Evolutionary conservation across 1,140 invertebrate species (phyloP).

Genomic region (Sarcophaga peregrina): DNA sequence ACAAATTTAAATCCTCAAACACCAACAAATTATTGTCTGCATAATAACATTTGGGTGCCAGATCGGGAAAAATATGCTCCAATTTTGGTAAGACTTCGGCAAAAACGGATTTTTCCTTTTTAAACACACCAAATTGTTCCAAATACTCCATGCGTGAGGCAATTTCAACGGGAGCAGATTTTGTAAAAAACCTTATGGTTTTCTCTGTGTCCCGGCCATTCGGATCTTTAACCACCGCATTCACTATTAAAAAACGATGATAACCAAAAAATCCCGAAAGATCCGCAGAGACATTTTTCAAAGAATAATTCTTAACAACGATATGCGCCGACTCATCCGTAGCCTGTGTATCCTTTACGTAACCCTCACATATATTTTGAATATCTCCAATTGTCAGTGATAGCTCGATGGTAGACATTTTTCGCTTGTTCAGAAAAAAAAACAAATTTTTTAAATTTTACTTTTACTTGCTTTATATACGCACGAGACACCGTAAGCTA

Average conservation of each 20-base stretch:
- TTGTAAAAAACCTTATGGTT: constrained; percentile 68
- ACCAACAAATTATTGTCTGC: constrained; percentile 66
- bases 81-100: constrained; percentile 65
- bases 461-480: no score
- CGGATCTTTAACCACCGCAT: constrained; percentile 44
- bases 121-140: constrained; percentile 67
- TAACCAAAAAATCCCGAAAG: constrained; percentile 69
- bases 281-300: constrained; percentile 54
- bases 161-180: constrained; percentile 66
- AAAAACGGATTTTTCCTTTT: constrained; percentile 68
- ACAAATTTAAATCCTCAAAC: constrained; percentile 67
- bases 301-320: constrained; percentile 54
- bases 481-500: neutral
- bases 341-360: no score
- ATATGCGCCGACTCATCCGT: neutral
- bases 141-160: constrained; percentile 65
- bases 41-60: constrained; percentile 66
- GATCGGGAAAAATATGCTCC: constrained; percentile 51
- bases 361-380: no score
- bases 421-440: no score
- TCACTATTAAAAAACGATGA: constrained; percentile 64
- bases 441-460: no score
- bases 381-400: no score
- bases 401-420: no score
- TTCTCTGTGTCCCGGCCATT: constrained; percentile 47